These are phyloP conservation scores for Poecilobothrus nobilitatus DNA, from an alignment of 2,888 invertebrate species.

Conservation along the genomic window DNA sequence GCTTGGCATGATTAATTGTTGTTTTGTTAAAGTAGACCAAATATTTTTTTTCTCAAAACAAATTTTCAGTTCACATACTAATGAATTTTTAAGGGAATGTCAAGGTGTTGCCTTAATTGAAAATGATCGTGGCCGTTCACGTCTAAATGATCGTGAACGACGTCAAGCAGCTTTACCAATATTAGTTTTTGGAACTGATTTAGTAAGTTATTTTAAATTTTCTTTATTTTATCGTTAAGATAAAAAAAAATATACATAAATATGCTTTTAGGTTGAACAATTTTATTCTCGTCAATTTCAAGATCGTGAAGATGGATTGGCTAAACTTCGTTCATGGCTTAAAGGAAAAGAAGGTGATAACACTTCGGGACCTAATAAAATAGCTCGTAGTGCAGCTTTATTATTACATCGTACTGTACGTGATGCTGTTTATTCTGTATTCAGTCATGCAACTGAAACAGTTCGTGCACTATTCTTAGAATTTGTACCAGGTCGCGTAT, in stretches of 20 bases:
- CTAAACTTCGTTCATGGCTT: slow-evolving; percentile 48
- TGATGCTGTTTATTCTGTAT: slow-evolving; percentile 84
- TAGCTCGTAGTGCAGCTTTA: slow-evolving; percentile 57
- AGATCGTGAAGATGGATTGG: slow-evolving; percentile 81
- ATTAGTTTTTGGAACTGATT: slow-evolving; percentile 78
- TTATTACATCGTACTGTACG: slow-evolving; percentile 70
- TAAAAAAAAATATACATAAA: neutral
- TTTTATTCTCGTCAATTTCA: slow-evolving; percentile 85
- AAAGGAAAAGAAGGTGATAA: slow-evolving; percentile 34
- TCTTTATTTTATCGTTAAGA: too few relatives aligned
- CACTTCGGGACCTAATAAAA: slow-evolving; percentile 42
- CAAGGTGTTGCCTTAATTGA: slow-evolving; percentile 48
- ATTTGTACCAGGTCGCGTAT: slow-evolving; percentile 77
- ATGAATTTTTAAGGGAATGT: slow-evolving; percentile 68
- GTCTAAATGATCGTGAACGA: slow-evolving; percentile 66
- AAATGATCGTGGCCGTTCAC: slow-evolving; percentile 47
- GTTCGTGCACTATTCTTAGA: slow-evolving; percentile 71
- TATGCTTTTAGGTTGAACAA: slow-evolving; percentile 63
- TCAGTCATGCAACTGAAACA: slow-evolving; percentile 74
- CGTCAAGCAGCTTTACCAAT: slow-evolving; percentile 86
- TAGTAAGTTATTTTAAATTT: slow-evolving; percentile 53
- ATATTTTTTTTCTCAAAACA: slow-evolving; percentile 7
- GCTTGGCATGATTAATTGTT: neutral
- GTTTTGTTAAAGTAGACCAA: slow-evolving; percentile 1
- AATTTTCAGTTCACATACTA: slow-evolving; percentile 64